Base-by-base conservation (phyloP, 2,888 invertebrate genomes). In the Panzeria rudis region DNA sequence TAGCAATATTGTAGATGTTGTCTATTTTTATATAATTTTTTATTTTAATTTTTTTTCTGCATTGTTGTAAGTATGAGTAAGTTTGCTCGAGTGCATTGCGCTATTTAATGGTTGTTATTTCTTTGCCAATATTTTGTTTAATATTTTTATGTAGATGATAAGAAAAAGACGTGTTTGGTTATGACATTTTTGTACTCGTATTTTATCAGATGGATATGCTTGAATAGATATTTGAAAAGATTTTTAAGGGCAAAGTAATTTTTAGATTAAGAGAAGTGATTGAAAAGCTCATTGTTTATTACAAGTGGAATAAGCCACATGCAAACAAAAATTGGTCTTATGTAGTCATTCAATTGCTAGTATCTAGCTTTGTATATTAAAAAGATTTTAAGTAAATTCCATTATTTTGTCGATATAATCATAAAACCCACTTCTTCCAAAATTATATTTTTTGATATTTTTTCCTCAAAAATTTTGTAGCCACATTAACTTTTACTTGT, bases 181-280 rank as follows among this genome's bases (percentile, higher is more conserved):
- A 69, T 81, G 73, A 75, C 25, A 44, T 52, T 52, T 50, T 75
- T 47, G 15, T 25, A 20, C 7, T 50, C 8, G 20, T 20, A 8
- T 2, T 68, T 76, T 82, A 62, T 69, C 75, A 44, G 35, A 82
- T 68, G 35, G 44, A 47, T 44, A 23, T 61, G 68, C 5, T 62
- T 62, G n/a, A 69, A 50, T 32, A 35, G 11, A 69, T 62, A 23
- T 15, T 59, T 52, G 59, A 52, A 32, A 54, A 81, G 81, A 81
- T 75, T 61, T 41, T 68, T 44, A 52, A 44, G 20, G 23, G 29
- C 52, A 68, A 68, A 56, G 44, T 13, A 59, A 50, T 35, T 79
- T 29, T n/a, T 11, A 59, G 15, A 66, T 64, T 44, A 29, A 38
- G 62, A 15, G 15, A 20, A 41, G 15, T 52, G 25, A 78, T 62